A percentile compares a stretch with the other conserved stretches of the same genome.
These are phyloP conservation scores for Carabus problematicus DNA, from an alignment of 2,888 invertebrate species.

Conservation along the genomic window DNA sequence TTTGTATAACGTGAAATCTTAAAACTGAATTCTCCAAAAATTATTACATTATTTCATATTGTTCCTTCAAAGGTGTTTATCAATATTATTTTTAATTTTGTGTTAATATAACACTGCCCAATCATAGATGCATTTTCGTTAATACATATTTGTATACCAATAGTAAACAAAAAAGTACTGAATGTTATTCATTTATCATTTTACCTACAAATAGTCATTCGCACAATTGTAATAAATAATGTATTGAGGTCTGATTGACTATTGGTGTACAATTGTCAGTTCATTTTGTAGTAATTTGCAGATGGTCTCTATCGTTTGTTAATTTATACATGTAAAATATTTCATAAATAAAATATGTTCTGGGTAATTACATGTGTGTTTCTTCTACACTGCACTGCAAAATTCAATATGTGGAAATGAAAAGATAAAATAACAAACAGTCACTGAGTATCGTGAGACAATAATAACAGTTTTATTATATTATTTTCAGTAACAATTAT, in stretches of 20 bases:
- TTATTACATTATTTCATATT: too few species aligned
- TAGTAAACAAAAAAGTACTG: constrained; percentile 13
- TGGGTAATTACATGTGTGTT: constrained; percentile 19
- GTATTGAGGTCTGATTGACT: constrained; percentile 18
- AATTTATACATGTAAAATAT: constrained; percentile 42
- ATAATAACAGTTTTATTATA: constrained; percentile 39
- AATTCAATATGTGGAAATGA: too few species aligned
- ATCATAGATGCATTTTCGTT: constrained; percentile 28
- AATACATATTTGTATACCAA: constrained; percentile 27
- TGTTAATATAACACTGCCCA: constrained; percentile 36
- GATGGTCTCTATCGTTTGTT: constrained; percentile 39
- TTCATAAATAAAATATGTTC: constrained; percentile 42
- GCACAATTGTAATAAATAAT: too few species aligned
- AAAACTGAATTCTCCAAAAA: too few species aligned
- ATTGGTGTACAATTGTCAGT: constrained; percentile 26
- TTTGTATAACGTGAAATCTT: too few species aligned
- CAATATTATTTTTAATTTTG: constrained; percentile 16
- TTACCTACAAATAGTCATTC: too few species aligned
- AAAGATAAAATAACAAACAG: too few species aligned
- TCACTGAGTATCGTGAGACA: constrained; percentile 1
- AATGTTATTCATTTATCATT: neutral
- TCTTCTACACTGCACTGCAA: neutral
- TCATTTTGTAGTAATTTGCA: constrained; percentile 35
- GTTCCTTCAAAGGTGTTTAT: neutral
- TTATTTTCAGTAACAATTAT: constrained; percentile 41